These are phyloP conservation scores for Magallana angulata DNA, from an alignment of 1,140 invertebrate species.

Conservation along the genomic window DNA sequence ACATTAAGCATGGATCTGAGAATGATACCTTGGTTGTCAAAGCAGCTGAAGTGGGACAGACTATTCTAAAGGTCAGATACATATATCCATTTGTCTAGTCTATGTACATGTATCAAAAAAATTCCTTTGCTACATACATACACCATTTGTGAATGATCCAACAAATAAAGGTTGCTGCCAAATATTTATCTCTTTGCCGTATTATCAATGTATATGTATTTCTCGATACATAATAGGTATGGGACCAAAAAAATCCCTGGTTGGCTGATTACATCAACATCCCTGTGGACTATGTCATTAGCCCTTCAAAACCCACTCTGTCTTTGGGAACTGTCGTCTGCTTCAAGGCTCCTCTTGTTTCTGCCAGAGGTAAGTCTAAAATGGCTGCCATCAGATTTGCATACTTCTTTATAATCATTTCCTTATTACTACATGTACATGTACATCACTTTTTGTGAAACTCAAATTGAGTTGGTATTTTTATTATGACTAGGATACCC, in stretches of 20 bases:
- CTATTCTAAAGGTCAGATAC: constrained; percentile 78
- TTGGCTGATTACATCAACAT: constrained; percentile 79
- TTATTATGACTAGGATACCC: constrained; percentile 58
- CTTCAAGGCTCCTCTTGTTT: constrained; percentile 74
- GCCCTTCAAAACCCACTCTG: constrained; percentile 68
- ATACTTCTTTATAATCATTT: too few species aligned
- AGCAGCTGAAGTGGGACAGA: constrained; percentile 78
- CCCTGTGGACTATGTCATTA: constrained; percentile 75
- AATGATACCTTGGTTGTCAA: constrained; percentile 79
- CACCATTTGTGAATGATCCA: background rate
- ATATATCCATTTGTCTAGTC: background rate
- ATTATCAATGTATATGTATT: background rate
- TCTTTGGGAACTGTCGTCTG: constrained; percentile 77
- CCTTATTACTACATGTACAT: too few species aligned
- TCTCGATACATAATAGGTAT: constrained; percentile 69
- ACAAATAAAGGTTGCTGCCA: background rate
- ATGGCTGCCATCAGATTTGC: too few species aligned
- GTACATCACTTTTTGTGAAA: too few species aligned
- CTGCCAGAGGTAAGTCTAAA: constrained; percentile 69
- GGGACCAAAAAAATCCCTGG: constrained; percentile 76
- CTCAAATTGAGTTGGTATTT: too few species aligned
- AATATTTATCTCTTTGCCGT: background rate
- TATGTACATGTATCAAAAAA: background rate
- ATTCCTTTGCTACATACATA: background rate
- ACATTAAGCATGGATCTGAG: constrained; percentile 73